phyloP scores from a whole-genome alignment of 2,888 invertebrate genomes.

The Lomographa bimaculata region DNA sequence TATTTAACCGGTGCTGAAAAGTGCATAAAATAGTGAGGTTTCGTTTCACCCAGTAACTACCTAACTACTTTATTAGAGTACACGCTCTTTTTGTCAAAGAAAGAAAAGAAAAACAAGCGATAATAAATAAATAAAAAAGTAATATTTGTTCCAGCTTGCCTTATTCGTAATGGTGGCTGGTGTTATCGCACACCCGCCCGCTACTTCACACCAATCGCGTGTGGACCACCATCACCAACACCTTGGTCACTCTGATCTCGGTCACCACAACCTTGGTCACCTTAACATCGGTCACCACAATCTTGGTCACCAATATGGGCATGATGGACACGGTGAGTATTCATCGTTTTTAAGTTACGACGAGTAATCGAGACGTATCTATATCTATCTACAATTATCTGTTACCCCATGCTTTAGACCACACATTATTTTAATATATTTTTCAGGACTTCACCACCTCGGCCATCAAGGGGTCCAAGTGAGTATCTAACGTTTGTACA shows the following conservation, averaged over 20 bases:
- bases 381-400: no score
- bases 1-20: no score
- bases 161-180: slow-evolving; percentile 47
- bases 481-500: slow-evolving; percentile 26
- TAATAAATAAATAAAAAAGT: no score
- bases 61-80: no score
- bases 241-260: slow-evolving; percentile 29
- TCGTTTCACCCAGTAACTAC: no score
- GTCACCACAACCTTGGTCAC: slow-evolving; percentile 26
- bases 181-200: slow-evolving; percentile 47
- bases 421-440: no score
- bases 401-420: no score
- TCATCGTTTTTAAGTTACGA: no score
- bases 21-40: no score
- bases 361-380: neutral
- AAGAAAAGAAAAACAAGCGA: no score
- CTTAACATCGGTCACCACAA: no score
- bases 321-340: slow-evolving; percentile 13
- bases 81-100: no score
- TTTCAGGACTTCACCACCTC: slow-evolving; percentile 20
- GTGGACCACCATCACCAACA: slow-evolving; percentile 38
- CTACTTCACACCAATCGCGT: slow-evolving; percentile 54
- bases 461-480: slow-evolving; percentile 39
- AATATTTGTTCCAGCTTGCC: slow-evolving; percentile 41
- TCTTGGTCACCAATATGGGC: slow-evolving; percentile 21